A percentile compares a stretch with the other conserved stretches of the same genome.
These are phyloP conservation scores for Turdus rufiventris DNA, from an alignment of 2,113 vertebrate genomes.

Conservation along the genomic window DNA sequence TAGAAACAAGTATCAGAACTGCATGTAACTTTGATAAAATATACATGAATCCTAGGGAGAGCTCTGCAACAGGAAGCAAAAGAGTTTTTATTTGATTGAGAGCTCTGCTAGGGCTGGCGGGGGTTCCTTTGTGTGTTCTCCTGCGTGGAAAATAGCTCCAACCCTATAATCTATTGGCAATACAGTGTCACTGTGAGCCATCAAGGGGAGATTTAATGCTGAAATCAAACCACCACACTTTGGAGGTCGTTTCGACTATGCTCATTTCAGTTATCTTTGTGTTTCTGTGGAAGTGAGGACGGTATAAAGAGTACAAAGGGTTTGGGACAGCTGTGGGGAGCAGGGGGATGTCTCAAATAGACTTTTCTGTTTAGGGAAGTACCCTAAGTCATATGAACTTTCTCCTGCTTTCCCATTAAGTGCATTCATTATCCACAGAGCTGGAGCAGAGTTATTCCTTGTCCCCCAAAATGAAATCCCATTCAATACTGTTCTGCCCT, in stretches of 20 bases:
- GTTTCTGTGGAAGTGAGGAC: background rate
- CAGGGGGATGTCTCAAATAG: background rate
- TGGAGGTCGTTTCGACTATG: background rate
- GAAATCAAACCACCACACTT: background rate
- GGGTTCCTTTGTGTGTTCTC: constrained; percentile 31
- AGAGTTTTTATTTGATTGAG: constrained; percentile 45
- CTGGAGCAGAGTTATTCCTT: background rate
- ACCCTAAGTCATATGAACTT: background rate
- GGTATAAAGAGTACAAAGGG: background rate
- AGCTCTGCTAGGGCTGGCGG: background rate
- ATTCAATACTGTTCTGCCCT: background rate
- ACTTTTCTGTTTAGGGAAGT: background rate
- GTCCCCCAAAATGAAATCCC: background rate
- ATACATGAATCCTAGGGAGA: constrained; percentile 52
- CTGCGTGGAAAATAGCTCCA: constrained; percentile 10
- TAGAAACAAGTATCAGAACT: constrained; percentile 41
- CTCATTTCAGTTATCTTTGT: background rate
- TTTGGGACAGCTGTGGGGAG: background rate
- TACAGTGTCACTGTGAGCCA: background rate
- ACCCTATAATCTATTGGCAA: constrained; percentile 33
- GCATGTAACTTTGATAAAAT: constrained; percentile 62
- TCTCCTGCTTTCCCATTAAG: background rate
- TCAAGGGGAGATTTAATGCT: background rate
- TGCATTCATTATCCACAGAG: background rate
- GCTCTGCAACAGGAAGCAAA: constrained; percentile 28